phyloP scores from a whole-genome alignment of 1,140 invertebrate genomes.

The Octopus bimaculoides region DNA sequence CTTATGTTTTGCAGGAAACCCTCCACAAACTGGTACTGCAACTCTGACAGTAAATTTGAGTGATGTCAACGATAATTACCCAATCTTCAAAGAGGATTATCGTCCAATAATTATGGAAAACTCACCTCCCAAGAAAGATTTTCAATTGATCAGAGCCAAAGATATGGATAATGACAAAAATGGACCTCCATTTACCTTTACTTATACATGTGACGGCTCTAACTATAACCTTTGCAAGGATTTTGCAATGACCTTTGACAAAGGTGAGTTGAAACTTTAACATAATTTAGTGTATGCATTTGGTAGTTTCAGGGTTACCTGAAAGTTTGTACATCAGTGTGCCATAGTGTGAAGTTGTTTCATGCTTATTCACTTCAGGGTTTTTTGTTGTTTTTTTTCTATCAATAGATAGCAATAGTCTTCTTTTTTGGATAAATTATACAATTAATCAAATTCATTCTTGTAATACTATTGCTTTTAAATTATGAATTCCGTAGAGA shows the following conservation, averaged over 20 bases:
- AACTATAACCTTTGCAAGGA: slow-evolving; percentile 19
- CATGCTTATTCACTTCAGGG: background rate
- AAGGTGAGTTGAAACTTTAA: background rate
- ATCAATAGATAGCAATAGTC: background rate
- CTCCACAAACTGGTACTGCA: slow-evolving; percentile 91
- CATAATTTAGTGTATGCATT: too few relatives aligned
- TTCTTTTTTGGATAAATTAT: background rate
- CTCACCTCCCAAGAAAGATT: slow-evolving; percentile 73
- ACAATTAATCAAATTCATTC: too few relatives aligned
- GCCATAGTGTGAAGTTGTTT: background rate
- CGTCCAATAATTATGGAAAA: slow-evolving; percentile 89
- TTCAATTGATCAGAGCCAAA: slow-evolving; percentile 86
- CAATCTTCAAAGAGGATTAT: slow-evolving; percentile 88
- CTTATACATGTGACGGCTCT: slow-evolving; percentile 59
- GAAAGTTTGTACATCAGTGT: too few relatives aligned
- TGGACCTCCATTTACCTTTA: slow-evolving; percentile 91
- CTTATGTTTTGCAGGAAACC: slow-evolving; percentile 56
- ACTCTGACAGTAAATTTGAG: slow-evolving; percentile 91
- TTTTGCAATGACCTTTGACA: slow-evolving; percentile 36
- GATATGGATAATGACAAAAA: slow-evolving; percentile 67
- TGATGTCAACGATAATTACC: slow-evolving; percentile 93
- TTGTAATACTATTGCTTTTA: too few relatives aligned
- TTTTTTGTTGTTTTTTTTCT: background rate
- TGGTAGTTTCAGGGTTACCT: too few relatives aligned
- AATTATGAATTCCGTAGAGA: too few relatives aligned